phyloP scores from a whole-genome alignment of 2,113 vertebrate species.

The Tonatia bakeri region DNA sequence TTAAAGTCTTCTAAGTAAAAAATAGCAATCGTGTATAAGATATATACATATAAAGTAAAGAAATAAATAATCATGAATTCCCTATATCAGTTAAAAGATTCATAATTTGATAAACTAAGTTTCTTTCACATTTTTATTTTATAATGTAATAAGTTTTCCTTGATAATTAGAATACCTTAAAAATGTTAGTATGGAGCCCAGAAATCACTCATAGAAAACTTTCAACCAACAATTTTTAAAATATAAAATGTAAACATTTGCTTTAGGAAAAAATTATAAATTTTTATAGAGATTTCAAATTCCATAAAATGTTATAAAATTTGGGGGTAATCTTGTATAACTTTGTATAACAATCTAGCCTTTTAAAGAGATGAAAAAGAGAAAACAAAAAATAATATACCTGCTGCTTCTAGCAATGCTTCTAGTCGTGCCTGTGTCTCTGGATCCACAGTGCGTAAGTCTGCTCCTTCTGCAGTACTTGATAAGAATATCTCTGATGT shows the following conservation, averaged over 20 bases:
- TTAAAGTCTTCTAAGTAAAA: slow-evolving; percentile 33
- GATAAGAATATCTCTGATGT: slow-evolving; percentile 97
- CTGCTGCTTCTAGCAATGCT: slow-evolving; percentile 97
- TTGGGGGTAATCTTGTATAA: not conserved
- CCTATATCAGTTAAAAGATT: slow-evolving; percentile 37
- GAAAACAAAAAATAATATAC: slow-evolving; percentile 78
- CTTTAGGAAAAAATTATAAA: not conserved
- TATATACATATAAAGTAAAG: slow-evolving; percentile 2
- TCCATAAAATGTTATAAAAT: slow-evolving; percentile 11
- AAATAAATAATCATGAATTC: not conserved
- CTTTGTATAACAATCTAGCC: not conserved
- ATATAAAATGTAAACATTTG: slow-evolving; percentile 29
- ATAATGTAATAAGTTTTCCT: slow-evolving; percentile 29
- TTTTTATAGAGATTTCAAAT: not conserved
- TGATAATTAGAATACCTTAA: slow-evolving; percentile 21
- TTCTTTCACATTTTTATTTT: slow-evolving; percentile 5
- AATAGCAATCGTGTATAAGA: slow-evolving; percentile 27
- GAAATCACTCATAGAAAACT: slow-evolving; percentile 8
- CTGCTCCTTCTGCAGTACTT: slow-evolving; percentile 94
- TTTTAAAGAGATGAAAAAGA: slow-evolving; percentile 52
- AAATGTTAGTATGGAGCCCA: not conserved
- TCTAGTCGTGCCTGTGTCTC: slow-evolving; percentile 97
- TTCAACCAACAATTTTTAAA: slow-evolving; percentile 39
- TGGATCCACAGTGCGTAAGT: slow-evolving; percentile 97
- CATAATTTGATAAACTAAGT: slow-evolving; percentile 23